Percentiles rank a stretch among this genome's conserved stretches.
Evolutionary conservation across 2,113 vertebrate species (phyloP).

Genomic region (Cricetomys ansorgei): DNA sequence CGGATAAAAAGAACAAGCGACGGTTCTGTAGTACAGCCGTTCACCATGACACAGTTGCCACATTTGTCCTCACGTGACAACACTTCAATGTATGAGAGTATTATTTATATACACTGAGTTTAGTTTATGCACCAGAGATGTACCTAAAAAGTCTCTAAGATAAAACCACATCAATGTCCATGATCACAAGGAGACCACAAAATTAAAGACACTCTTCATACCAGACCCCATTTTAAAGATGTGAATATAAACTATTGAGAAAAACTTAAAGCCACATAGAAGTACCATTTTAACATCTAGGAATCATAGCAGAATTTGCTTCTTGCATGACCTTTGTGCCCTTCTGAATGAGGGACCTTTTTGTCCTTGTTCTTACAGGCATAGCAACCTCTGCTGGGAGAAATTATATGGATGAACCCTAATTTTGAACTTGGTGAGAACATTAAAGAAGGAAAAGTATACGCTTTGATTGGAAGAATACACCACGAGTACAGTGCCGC

Average conservation of each 20-base stretch:
- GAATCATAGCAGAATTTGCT: background rate
- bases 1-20: slow-evolving; percentile 42
- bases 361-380: background rate
- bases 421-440: background rate
- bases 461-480: background rate
- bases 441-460: background rate
- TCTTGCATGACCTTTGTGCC: background rate
- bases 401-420: background rate
- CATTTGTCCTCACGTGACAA: background rate
- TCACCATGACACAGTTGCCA: background rate
- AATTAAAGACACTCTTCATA: background rate
- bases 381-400: background rate
- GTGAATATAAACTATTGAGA: background rate
- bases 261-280: background rate
- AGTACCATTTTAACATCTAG: background rate
- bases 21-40: background rate
- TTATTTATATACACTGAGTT: background rate
- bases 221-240: background rate
- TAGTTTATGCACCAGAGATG: background rate
- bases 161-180: background rate
- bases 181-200: slow-evolving; percentile 3
- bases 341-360: background rate
- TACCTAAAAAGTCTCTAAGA: background rate
- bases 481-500: background rate
- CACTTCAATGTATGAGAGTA: background rate